Percentiles rank a stretch among this genome's conserved stretches.
phyloP scores from a whole-genome alignment of 2,888 invertebrate species.

The Cephus rjabovi region DNA sequence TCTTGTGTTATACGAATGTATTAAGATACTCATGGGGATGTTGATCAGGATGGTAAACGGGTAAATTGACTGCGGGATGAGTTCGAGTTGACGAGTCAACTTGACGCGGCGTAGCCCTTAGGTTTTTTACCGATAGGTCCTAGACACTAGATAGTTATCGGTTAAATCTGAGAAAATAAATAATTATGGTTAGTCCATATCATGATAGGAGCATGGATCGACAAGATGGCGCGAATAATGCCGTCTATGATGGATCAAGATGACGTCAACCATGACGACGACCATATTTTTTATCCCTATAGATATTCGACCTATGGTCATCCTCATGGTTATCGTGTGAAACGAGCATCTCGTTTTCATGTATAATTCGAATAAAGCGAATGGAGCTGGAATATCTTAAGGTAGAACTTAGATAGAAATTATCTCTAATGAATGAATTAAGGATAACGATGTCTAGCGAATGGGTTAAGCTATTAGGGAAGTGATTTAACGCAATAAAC shows the following conservation, averaged over 20 bases:
- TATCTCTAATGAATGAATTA: constrained; percentile 23
- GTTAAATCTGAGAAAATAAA: constrained; percentile 13
- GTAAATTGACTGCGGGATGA: background rate
- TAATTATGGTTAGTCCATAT: constrained; percentile 61
- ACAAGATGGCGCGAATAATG: background rate
- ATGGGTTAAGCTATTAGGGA: constrained; percentile 40
- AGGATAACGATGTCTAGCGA: constrained; percentile 28
- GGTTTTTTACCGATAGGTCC: constrained; percentile 60
- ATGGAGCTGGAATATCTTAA: background rate
- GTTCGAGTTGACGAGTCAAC: constrained; percentile 19
- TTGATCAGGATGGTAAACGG: background rate
- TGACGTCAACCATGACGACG: background rate
- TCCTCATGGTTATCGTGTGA: background rate
- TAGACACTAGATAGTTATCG: constrained; percentile 46
- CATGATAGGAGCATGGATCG: constrained; percentile 30
- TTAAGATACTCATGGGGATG: background rate
- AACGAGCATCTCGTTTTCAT: background rate
- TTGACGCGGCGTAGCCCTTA: constrained; percentile 43
- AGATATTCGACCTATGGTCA: background rate
- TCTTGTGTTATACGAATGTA: background rate
- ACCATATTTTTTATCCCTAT: background rate
- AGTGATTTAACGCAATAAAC: constrained; percentile 57
- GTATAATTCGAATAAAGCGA: background rate
- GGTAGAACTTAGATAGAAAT: constrained; percentile 4
- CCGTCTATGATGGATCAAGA: background rate